These are phyloP conservation scores for Clusia tigrina DNA, from an alignment of 2,888 invertebrate genomes.

Conservation along the genomic window DNA sequence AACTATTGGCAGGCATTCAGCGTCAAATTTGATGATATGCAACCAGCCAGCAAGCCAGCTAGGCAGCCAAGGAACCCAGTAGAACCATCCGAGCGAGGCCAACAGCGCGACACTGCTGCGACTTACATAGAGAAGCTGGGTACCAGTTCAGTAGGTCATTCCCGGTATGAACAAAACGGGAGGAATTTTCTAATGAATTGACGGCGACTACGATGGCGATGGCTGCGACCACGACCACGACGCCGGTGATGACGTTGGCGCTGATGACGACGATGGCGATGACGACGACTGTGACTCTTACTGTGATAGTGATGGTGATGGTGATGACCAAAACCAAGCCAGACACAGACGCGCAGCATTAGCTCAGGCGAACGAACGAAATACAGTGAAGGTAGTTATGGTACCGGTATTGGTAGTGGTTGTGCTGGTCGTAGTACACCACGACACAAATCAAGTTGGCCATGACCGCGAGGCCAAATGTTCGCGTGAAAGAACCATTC, in stretches of 20 bases:
- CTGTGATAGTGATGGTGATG: background rate
- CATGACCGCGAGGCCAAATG: constrained; percentile 33
- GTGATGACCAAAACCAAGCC: background rate
- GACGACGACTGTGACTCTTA: background rate
- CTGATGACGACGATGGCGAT: background rate
- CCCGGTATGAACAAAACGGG: constrained; percentile 12
- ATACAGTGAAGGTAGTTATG: background rate
- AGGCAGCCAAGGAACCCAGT: background rate
- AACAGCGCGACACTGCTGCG: background rate
- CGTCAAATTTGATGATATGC: constrained; percentile 28
- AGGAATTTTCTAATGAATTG: constrained; percentile 20
- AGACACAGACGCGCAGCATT: background rate
- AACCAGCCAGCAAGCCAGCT: background rate
- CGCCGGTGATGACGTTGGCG: background rate
- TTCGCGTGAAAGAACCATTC: constrained; percentile 22
- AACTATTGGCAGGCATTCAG: constrained; percentile 39
- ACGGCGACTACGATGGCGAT: too few species aligned
- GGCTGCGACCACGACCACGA: background rate
- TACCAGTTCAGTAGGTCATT: constrained; percentile 47
- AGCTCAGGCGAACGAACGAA: background rate
- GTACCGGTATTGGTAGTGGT: constrained; percentile 16
- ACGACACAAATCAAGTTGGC: constrained; percentile 36
- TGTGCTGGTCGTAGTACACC: constrained; percentile 4
- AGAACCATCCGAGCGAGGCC: background rate
- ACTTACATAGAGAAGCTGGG: constrained; percentile 13